Evolutionary conservation across 2,797 vertebrate species (phyloP), one percentile per base, ranked within the genome.

Genomic region (Oreonectes daqikongensis): DNA sequence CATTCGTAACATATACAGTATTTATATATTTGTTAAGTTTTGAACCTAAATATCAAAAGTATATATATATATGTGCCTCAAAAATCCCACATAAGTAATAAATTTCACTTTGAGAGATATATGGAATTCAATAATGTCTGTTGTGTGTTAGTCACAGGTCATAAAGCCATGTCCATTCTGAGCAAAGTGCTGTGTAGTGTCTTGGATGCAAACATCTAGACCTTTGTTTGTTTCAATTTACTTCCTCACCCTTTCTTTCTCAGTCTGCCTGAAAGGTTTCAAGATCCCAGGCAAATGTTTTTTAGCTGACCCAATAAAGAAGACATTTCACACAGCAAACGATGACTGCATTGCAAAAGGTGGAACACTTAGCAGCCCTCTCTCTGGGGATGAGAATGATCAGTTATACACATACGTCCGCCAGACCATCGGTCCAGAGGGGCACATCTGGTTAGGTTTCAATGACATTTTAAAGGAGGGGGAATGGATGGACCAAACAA

Each of bases 231-330:
- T 53, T 53, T 22, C 50, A 10, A 15, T 53, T 53, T 28, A 5
- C 2, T 35, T 42, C 6, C 68, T 46, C 59, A 42, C 55, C 26
- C 22, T 53, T 67, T 6, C 38, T 35, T 48, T 52, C 77, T 8
- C 85, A 99, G 97, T 99, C 79, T 99, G 97, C 86, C 88, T 99
- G 83, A 95, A 94, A 86, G 97, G 97, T 66, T 90, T 88, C 79
- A 98, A 99, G 88, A 87, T 96, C 81, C 89, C 92, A 15, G 92
- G 93, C 9, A 99, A 99, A 88, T 99, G 97, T 87, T 94, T 96
- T 18, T 92, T 99, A 77, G 93, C 94, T 0, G 92, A 96, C 53
- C 32, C 85, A 0, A 87, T 87, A 72, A 91, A 88, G 78, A 97
- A 93, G 90, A 91, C 83, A 0, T 98, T 95, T 87, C 95, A 99